These are phyloP conservation scores for Himantopus leucocephalus DNA, from an alignment of 2,113 vertebrate species.

Conservation along the genomic window DNA sequence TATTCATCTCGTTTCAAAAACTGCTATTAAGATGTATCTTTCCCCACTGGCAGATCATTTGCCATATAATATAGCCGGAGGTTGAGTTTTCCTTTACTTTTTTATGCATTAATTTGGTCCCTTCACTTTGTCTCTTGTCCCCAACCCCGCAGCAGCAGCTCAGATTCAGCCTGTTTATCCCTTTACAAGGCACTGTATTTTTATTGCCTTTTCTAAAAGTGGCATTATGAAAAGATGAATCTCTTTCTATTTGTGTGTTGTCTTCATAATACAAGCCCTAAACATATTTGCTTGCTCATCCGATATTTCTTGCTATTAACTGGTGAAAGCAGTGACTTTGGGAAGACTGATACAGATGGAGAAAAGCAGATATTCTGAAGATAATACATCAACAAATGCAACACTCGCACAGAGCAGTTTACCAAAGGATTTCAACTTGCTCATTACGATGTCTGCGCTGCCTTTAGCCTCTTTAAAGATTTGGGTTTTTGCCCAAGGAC, in stretches of 20 bases:
- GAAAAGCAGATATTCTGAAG: slow-evolving; percentile 38
- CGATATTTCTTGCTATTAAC: slow-evolving; percentile 46
- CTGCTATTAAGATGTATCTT: slow-evolving; percentile 64
- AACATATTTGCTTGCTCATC: slow-evolving; percentile 55
- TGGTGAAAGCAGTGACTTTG: slow-evolving; percentile 6
- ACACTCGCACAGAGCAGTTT: background rate
- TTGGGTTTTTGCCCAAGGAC: background rate
- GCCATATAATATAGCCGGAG: slow-evolving; percentile 17
- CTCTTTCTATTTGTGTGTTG: slow-evolving; percentile 17
- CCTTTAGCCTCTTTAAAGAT: background rate
- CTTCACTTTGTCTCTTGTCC: slow-evolving; percentile 32
- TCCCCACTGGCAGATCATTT: slow-evolving; percentile 57
- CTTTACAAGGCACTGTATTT: slow-evolving; percentile 5
- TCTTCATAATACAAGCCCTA: slow-evolving; percentile 19
- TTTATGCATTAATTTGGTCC: slow-evolving; percentile 53
- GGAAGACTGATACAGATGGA: background rate
- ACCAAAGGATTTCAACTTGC: slow-evolving; percentile 1
- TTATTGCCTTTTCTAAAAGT: background rate
- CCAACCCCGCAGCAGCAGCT: background rate
- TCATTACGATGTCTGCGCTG: background rate
- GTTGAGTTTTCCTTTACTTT: slow-evolving; percentile 1
- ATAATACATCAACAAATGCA: background rate
- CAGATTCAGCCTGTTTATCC: slow-evolving; percentile 36
- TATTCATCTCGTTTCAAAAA: slow-evolving; percentile 58
- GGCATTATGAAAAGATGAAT: slow-evolving; percentile 24